Evolutionary conservation across 2,797 vertebrate species (phyloP), one percentile per base, ranked within the genome.

Genomic region (Rhinella marina): DNA sequence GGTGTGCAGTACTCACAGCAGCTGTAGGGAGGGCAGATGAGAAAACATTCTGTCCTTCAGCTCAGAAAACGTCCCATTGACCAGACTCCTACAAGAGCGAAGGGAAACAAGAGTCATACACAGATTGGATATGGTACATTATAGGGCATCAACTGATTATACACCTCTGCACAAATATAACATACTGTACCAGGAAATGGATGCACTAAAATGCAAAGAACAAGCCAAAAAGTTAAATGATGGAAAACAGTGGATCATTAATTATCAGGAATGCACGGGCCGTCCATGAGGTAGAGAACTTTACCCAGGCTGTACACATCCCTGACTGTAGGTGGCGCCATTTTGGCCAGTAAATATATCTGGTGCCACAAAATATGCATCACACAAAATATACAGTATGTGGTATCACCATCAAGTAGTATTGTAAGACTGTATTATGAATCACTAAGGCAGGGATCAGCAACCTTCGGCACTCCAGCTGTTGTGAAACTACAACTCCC

Each of bases 1-100:
- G 86, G 61, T 32, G 68, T 14, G 78, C 61, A 90, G 75, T 92
- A 96, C 98, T 99, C 94, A 99, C 98, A 99, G 95, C 62, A 99
- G 95, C 93, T 99, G 98, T 90, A 99, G 94, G 85, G 97, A 97
- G 81, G 98, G 96, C 93, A 99, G 95, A 93, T 99, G 98, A 56
- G 97, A 92, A 93, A 99, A 99, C 97, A 99, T 98, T 50, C 96
- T 96, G 94, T 99, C 98, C 93, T 96, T 98, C 92, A 99, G 95
- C 94, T 99, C 98, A 0, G 93, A 95, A 94, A 99, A 99, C 29
- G 97, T 99, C 92, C 97, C 98, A 92, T 99, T 99, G 70, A 99
- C 97, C 90, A 99, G 94, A 91, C 98, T 99, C 97, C 98, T 99
- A 78, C 41, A 66, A 85, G 25, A 77, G 59, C 21, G 19, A n/a